Conservation (phyloP, 2,797 vertebrate genomes). For the Sardinella longiceps region DNA sequence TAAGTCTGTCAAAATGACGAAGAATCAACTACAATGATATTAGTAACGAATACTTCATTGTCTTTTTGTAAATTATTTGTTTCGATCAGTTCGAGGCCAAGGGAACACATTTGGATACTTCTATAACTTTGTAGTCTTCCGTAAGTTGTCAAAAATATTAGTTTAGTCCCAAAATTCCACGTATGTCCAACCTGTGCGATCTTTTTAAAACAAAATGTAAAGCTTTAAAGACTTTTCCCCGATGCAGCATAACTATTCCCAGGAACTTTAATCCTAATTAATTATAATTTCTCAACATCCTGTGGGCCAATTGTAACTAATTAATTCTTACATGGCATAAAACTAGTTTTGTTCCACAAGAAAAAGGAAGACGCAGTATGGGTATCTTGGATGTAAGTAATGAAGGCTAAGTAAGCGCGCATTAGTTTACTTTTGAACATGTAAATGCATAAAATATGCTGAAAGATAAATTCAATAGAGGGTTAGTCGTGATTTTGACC, state of each 20-base stretch:
- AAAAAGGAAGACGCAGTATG: neutral
- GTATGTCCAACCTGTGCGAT: neutral
- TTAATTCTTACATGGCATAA: neutral
- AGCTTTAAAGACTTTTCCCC: neutral
- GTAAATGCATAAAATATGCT: neutral
- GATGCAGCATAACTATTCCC: neutral
- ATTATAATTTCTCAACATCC: neutral
- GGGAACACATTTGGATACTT: neutral
- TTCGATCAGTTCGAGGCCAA: neutral
- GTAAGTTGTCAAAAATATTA: neutral
- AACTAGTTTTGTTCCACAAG: neutral
- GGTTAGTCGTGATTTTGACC: neutral
- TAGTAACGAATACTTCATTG: neutral
- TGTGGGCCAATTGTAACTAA: neutral
- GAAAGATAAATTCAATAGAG: neutral
- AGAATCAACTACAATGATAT: neutral
- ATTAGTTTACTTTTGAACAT: neutral
- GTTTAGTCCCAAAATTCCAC: neutral
- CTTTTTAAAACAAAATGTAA: neutral
- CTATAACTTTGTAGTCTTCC: neutral
- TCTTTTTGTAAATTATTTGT: neutral
- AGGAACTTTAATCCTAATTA: neutral
- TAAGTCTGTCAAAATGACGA: neutral
- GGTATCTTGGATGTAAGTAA: neutral
- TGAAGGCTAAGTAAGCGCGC: neutral